phyloP scores from a whole-genome alignment of 2,888 invertebrate species.

The Lepidochitona cinerea region DNA sequence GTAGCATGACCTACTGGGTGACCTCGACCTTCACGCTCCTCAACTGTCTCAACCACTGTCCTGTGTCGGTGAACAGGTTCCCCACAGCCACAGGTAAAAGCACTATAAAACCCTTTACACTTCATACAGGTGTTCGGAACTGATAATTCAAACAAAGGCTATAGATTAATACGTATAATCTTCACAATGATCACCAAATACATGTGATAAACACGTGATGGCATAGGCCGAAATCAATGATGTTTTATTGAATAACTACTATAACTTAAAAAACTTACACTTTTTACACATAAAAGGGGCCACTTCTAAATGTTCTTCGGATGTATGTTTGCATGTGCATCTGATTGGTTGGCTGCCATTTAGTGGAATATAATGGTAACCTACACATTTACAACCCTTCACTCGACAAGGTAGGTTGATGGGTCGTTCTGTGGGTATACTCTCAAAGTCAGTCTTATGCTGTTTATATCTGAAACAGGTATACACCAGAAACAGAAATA shows the following conservation, averaged over 20 bases:
- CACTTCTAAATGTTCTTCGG: slow-evolving; percentile 63
- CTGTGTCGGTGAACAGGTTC: slow-evolving; percentile 56
- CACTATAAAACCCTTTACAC: slow-evolving; percentile 66
- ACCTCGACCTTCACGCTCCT: slow-evolving; percentile 67
- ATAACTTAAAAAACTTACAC: too few relatives aligned
- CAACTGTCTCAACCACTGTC: slow-evolving; percentile 67
- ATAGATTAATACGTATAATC: too few relatives aligned
- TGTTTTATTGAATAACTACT: too few relatives aligned
- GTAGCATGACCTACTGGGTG: slow-evolving; percentile 68
- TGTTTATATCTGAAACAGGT: slow-evolving; percentile 59
- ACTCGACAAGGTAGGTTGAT: slow-evolving; percentile 60
- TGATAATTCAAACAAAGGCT: neutral
- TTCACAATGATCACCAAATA: too few relatives aligned
- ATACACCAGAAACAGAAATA: neutral
- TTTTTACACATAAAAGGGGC: slow-evolving; percentile 65
- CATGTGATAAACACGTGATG: too few relatives aligned
- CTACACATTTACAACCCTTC: slow-evolving; percentile 62
- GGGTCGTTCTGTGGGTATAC: slow-evolving; percentile 56
- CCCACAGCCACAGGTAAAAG: slow-evolving; percentile 69
- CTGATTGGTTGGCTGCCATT: slow-evolving; percentile 66
- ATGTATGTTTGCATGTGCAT: slow-evolving; percentile 68
- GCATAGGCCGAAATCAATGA: too few relatives aligned
- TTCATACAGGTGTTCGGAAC: slow-evolving; percentile 2
- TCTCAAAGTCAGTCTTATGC: slow-evolving; percentile 68
- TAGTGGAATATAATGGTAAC: slow-evolving; percentile 67